phyloP scores from a whole-genome alignment of 2,888 invertebrate species.

The Minunthozetes semirufus region DNA sequence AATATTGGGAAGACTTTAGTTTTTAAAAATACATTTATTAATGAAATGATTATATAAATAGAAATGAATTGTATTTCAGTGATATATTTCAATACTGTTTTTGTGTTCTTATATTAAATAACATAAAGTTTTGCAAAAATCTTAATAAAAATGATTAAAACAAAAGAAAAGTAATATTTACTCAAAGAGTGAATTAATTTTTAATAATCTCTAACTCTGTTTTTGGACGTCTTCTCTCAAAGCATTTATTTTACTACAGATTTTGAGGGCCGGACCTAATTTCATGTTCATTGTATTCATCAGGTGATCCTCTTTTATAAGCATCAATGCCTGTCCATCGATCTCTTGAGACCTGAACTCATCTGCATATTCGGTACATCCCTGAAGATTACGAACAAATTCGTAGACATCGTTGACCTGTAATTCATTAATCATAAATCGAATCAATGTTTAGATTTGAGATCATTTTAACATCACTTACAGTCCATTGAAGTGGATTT shows the following conservation, averaged over 20 bases:
- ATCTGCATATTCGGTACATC: constrained; percentile 85
- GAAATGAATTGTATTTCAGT: too few relatives aligned
- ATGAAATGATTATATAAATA: too few relatives aligned
- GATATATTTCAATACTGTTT: too few relatives aligned
- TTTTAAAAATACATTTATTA: too few relatives aligned
- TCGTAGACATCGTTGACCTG: constrained; percentile 80
- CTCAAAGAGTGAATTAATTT: too few relatives aligned
- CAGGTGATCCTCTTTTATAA: constrained; percentile 86
- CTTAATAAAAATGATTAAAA: too few relatives aligned
- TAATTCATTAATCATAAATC: constrained; percentile 38
- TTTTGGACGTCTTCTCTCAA: constrained; percentile 34
- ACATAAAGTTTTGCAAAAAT: neutral
- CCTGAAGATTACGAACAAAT: constrained; percentile 76
- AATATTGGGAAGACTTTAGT: too few relatives aligned
- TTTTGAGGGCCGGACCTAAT: constrained; percentile 88
- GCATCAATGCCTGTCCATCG: constrained; percentile 85
- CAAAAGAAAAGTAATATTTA: too few relatives aligned
- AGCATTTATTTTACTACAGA: constrained; percentile 71
- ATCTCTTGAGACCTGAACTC: constrained; percentile 92
- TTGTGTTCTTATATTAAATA: too few relatives aligned
- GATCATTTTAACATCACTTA: constrained; percentile 42
- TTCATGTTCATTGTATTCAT: constrained; percentile 93
- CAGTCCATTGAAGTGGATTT: constrained; percentile 60
- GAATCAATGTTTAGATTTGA: neutral
- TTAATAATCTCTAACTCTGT: too few relatives aligned